phyloP scores from a whole-genome alignment of 2,888 invertebrate genomes.

The Bombylius discolor region DNA sequence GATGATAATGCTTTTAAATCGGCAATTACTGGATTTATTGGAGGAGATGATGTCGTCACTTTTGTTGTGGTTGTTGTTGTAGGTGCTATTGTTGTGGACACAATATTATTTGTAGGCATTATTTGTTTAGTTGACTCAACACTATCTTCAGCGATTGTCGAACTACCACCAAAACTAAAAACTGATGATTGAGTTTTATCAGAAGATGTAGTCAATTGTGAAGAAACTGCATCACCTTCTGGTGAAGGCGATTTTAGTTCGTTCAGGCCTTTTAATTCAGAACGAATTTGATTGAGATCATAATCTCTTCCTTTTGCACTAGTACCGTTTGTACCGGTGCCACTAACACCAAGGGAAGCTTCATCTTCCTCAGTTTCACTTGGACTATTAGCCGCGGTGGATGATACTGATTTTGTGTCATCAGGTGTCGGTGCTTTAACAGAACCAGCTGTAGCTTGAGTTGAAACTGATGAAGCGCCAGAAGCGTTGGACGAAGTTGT shows the following conservation, averaged over 20 bases:
- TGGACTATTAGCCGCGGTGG: slow-evolving; percentile 32
- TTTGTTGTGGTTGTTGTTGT: slow-evolving; percentile 12
- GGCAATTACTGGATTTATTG: not conserved
- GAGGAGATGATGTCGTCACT: slow-evolving; percentile 16
- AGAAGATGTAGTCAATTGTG: slow-evolving; percentile 29
- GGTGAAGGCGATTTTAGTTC: slow-evolving; percentile 42
- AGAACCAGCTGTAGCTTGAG: not conserved
- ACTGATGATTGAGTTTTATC: slow-evolving; percentile 9
- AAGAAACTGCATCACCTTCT: slow-evolving; percentile 23
- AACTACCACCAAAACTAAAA: slow-evolving; percentile 10
- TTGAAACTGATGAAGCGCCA: not conserved
- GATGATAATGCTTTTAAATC: slow-evolving; percentile 28
- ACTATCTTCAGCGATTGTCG: not conserved
- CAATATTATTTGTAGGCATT: not conserved
- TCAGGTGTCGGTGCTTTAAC: slow-evolving; percentile 28
- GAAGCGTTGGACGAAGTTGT: not conserved
- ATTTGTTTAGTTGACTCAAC: not conserved
- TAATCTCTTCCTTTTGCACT: slow-evolving; percentile 54
- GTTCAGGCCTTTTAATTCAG: slow-evolving; percentile 68
- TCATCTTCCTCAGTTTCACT: slow-evolving; percentile 41
- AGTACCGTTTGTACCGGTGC: slow-evolving; percentile 21
- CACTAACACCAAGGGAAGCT: slow-evolving; percentile 29
- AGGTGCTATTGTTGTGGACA: slow-evolving; percentile 10
- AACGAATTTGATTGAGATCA: slow-evolving; percentile 72
- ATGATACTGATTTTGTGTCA: slow-evolving; percentile 9